phyloP scores from a whole-genome alignment of 1,140 invertebrate genomes.

The Sarcophaga peregrina region DNA sequence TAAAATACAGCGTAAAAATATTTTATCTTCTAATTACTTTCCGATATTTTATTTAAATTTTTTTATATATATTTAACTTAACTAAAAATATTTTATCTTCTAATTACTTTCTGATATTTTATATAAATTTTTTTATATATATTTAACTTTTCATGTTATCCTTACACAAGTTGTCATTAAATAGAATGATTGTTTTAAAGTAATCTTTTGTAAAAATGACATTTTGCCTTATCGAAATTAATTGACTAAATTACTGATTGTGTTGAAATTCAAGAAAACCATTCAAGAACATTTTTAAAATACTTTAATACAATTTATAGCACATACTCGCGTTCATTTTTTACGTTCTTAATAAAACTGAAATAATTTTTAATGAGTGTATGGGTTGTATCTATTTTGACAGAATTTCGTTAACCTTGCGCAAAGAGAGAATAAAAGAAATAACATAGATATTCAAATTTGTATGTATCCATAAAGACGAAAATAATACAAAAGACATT shows the following conservation, averaged over 20 bases:
- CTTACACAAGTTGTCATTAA: neutral
- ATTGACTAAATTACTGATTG: neutral
- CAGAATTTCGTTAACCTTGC: neutral
- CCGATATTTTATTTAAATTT: neutral
- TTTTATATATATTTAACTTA: neutral
- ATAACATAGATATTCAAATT: neutral
- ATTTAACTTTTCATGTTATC: neutral
- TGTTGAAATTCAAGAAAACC: neutral
- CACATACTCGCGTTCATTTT: neutral
- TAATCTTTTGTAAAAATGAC: neutral
- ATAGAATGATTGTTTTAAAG: neutral
- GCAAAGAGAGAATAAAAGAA: neutral
- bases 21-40: no score
- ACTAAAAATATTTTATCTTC: neutral
- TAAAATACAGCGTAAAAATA: neutral
- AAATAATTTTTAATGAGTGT: neutral
- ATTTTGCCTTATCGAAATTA: neutral
- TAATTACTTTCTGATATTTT: no score
- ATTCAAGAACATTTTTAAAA: neutral
- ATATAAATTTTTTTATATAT: neutral
- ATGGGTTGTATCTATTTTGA: slow-evolving; percentile 11
- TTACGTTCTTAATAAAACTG: neutral
- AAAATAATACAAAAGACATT: neutral
- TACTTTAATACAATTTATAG: neutral
- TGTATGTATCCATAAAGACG: neutral